These are phyloP conservation scores for Melanchra persicariae DNA, from an alignment of 2,888 invertebrate species.

Conservation along the genomic window DNA sequence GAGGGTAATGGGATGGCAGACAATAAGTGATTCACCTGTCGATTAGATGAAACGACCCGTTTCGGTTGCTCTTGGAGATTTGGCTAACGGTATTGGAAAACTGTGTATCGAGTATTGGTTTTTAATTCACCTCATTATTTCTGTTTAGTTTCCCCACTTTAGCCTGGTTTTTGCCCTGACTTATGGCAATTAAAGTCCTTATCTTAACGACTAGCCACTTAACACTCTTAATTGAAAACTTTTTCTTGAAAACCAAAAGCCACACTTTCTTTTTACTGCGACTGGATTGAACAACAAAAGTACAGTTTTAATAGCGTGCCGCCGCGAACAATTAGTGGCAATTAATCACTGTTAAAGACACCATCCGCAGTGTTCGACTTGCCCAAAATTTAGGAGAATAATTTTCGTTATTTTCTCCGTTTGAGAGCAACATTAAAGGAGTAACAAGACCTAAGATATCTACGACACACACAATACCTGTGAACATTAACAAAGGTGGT, in stretches of 20 bases:
- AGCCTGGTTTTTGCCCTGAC: background rate
- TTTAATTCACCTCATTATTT: conserved; percentile 49
- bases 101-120: conserved; percentile 46
- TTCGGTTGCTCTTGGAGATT: conserved; percentile 38
- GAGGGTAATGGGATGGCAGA: conserved; percentile 54
- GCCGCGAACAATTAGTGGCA: conserved; percentile 46
- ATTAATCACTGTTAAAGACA: conserved; percentile 61
- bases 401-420: conserved; percentile 32
- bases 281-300: conserved; percentile 52
- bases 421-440: conserved; percentile 35
- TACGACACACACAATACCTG: conserved; percentile 48
- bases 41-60: conserved; percentile 54
- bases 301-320: conserved; percentile 53
- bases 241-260: conserved; percentile 37
- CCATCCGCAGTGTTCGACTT: conserved; percentile 34
- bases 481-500: conserved; percentile 50
- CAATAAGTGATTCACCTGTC: conserved; percentile 61
- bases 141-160: conserved; percentile 10
- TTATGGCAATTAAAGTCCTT: conserved; percentile 1
- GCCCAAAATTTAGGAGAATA: conserved; percentile 33
- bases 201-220: conserved; percentile 26
- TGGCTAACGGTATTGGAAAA: conserved; percentile 42
- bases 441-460: conserved; percentile 49
- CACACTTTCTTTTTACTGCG: conserved; percentile 27
- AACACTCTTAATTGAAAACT: conserved; percentile 32